A percentile compares a stretch with the other conserved stretches of the same genome.
These are phyloP conservation scores for Ditylenchus dipsaci DNA, from an alignment of 1,140 invertebrate species.

Conservation along the genomic window DNA sequence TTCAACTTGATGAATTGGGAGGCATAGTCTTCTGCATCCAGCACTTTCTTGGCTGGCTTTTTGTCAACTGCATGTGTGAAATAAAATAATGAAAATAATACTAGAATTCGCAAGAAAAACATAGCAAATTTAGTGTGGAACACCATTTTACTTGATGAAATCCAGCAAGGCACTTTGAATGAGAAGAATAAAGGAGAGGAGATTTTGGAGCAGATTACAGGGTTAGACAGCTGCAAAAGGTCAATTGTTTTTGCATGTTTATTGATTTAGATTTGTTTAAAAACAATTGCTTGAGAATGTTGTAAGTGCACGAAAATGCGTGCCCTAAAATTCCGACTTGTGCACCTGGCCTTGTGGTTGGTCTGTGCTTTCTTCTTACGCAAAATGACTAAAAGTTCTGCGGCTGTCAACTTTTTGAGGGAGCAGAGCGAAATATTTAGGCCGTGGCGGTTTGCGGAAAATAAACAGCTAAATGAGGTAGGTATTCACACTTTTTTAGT, in stretches of 20 bases:
- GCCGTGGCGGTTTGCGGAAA: not conserved
- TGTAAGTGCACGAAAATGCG: too few relatives aligned
- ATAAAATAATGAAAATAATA: not conserved
- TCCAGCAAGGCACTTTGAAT: not conserved
- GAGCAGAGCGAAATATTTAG: not conserved
- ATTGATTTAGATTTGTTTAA: not conserved
- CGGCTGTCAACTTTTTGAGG: not conserved
- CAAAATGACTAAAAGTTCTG: conserved; percentile 6
- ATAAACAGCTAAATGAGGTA: not conserved
- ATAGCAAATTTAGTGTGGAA: not conserved
- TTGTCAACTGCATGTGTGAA: not conserved
- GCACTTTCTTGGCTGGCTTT: conserved; percentile 1
- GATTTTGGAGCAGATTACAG: too few relatives aligned
- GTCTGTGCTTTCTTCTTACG: not conserved
- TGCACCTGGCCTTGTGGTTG: not conserved
- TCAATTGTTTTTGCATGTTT: not conserved
- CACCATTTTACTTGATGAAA: not conserved
- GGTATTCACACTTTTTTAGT: not conserved
- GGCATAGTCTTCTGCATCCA: not conserved
- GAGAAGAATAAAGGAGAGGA: too few relatives aligned
- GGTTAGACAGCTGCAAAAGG: too few relatives aligned
- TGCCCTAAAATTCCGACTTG: not conserved
- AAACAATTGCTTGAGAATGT: too few relatives aligned
- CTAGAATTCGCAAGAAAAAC: not conserved
- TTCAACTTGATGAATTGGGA: conserved; percentile 7